phyloP scores from a whole-genome alignment of 2,888 invertebrate genomes.

The Acleris laterana region DNA sequence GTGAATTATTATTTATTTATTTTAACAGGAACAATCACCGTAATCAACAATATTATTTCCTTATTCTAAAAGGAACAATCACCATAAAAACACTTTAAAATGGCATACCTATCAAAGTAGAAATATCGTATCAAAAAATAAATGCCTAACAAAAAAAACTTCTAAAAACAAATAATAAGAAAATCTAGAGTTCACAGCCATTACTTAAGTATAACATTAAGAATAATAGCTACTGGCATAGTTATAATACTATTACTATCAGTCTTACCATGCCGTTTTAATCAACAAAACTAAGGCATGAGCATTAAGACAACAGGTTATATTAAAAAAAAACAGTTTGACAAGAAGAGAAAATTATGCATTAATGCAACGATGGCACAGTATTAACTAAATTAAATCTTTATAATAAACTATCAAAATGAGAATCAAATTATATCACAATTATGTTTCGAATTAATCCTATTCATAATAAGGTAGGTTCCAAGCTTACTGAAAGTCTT shows the following conservation, averaged over 20 bases:
- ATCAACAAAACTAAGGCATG: background rate
- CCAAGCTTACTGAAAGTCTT: background rate
- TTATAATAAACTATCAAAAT: background rate
- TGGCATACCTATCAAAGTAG: too few species aligned
- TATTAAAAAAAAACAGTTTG: background rate
- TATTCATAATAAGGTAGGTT: background rate
- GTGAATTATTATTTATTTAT: background rate
- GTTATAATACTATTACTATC: background rate
- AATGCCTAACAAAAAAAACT: background rate
- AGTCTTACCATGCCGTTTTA: background rate
- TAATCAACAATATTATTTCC: background rate
- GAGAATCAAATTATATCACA: background rate
- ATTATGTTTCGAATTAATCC: background rate
- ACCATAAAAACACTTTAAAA: background rate
- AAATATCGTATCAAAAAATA: slow-evolving; percentile 1
- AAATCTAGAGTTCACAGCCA: background rate
- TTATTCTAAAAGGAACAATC: background rate
- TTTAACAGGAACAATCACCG: background rate
- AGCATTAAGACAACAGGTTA: background rate
- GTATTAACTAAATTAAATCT: background rate
- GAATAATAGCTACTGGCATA: background rate
- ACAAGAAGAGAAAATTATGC: background rate
- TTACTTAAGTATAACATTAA: background rate
- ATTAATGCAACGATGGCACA: background rate
- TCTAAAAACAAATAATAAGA: background rate